These are phyloP conservation scores for Nasonia vitripennis DNA, from an alignment of 1,140 invertebrate genomes.

Conservation along the genomic window DNA sequence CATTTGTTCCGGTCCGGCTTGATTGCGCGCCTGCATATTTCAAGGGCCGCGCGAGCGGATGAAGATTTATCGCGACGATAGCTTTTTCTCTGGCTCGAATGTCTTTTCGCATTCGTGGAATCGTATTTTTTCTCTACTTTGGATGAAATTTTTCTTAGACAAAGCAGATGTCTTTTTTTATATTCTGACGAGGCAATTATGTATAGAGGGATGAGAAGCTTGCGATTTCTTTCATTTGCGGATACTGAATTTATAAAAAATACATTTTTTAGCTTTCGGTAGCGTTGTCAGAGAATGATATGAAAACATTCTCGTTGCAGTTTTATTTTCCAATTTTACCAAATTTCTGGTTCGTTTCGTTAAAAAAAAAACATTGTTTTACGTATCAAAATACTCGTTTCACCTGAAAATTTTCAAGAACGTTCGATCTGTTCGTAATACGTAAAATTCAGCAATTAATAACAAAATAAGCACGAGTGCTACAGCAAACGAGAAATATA, in stretches of 20 bases:
- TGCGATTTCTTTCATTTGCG: neutral
- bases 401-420: too few relatives aligned
- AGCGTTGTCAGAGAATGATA: too few relatives aligned
- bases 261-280: neutral
- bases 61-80: constrained; percentile 65
- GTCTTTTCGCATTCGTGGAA: neutral
- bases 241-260: neutral
- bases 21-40: constrained; percentile 68
- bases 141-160: neutral
- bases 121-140: neutral
- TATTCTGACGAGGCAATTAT: neutral
- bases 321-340: too few relatives aligned
- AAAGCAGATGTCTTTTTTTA: neutral
- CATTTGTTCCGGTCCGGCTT: constrained; percentile 66
- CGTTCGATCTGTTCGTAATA: too few relatives aligned
- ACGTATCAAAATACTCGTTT: too few relatives aligned
- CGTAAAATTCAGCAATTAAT: too few relatives aligned
- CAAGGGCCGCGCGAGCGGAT: constrained; percentile 53
- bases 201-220: neutral
- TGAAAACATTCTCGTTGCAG: too few relatives aligned
- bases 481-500: too few relatives aligned
- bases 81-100: neutral
- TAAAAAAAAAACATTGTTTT: too few relatives aligned
- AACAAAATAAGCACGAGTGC: too few relatives aligned
- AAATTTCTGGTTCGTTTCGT: too few relatives aligned